These are phyloP conservation scores for Siderastrea siderea DNA, from an alignment of 92 coral and sea anemone genomes.

Conservation along the genomic window DNA sequence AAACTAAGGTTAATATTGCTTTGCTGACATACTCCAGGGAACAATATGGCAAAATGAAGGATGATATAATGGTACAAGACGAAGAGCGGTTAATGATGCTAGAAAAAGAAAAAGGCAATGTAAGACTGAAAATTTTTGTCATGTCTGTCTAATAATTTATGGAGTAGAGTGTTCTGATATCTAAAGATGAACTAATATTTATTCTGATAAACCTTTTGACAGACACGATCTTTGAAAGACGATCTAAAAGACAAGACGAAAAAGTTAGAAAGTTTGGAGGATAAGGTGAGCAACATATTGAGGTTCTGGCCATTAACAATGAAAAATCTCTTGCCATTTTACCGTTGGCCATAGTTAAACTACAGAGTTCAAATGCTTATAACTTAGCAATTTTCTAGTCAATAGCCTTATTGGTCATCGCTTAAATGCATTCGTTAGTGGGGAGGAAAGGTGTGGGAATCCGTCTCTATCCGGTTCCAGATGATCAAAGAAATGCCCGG, in stretches of 20 bases:
- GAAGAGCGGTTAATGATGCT: constrained; percentile 45
- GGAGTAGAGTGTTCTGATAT: neutral
- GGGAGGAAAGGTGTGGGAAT: too few relatives aligned
- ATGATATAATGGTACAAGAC: constrained; percentile 57
- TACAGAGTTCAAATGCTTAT: too few relatives aligned
- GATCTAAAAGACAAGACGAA: constrained; percentile 52
- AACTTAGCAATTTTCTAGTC: too few relatives aligned
- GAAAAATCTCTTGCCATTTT: too few relatives aligned
- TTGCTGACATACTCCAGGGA: constrained; percentile 42
- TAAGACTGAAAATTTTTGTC: constrained; percentile 10
- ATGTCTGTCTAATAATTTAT: neutral
- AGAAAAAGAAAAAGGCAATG: constrained; percentile 67
- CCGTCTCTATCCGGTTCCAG: too few relatives aligned
- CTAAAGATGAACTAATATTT: neutral
- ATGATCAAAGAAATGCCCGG: too few relatives aligned
- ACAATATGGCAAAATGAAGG: constrained; percentile 52
- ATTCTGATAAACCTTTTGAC: neutral
- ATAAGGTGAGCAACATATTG: constrained; percentile 41
- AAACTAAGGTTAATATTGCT: neutral
- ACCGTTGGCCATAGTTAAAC: too few relatives aligned
- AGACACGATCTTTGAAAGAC: constrained; percentile 55
- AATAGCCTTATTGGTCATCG: too few relatives aligned
- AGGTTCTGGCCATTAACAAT: neutral
- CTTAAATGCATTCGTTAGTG: too few relatives aligned
- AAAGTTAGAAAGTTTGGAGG: constrained; percentile 41